Percentiles rank a stretch among this genome's conserved stretches.
phyloP scores from a whole-genome alignment of 1,140 invertebrate genomes.

The Oryzaephilus surinamensis region DNA sequence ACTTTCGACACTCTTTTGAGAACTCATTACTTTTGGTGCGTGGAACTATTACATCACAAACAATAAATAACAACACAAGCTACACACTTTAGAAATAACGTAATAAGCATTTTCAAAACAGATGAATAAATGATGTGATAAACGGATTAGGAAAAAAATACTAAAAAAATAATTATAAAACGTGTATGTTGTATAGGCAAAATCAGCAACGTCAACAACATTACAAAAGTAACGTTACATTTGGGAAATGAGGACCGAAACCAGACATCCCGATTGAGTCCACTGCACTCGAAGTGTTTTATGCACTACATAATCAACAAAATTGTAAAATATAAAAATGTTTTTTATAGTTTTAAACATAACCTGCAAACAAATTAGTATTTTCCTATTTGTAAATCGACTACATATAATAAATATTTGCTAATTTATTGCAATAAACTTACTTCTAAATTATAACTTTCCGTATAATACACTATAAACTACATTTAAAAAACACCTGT shows the following conservation, averaged over 20 bases:
- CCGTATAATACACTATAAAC: slow-evolving; percentile 23
- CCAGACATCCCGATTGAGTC: slow-evolving; percentile 22
- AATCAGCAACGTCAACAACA: slow-evolving; percentile 12
- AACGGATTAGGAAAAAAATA: neutral
- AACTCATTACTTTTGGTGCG: no score
- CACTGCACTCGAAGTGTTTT: slow-evolving; percentile 28
- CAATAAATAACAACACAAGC: neutral
- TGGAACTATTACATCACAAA: no score
- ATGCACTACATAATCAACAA: slow-evolving; percentile 34
- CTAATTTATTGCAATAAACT: slow-evolving; percentile 17
- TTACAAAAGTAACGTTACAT: slow-evolving; percentile 27
- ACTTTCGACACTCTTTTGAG: no score
- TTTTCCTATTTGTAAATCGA: slow-evolving; percentile 4
- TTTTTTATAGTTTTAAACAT: no score
- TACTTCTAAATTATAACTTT: neutral
- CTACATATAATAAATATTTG: slow-evolving; percentile 3
- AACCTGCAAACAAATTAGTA: slow-evolving; percentile 20
- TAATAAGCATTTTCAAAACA: slow-evolving; percentile 5
- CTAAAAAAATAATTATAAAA: slow-evolving; percentile 5
- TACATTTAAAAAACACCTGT: slow-evolving; percentile 36
- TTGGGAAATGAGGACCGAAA: slow-evolving; percentile 26
- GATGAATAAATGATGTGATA: slow-evolving; percentile 1
- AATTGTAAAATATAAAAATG: no score
- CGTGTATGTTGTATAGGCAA: no score
- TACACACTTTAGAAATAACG: neutral